Percentiles rank a stretch among this genome's conserved stretches.
Evolutionary conservation across 2,888 invertebrate species (phyloP).

Genomic region (Yponomeuta plumbellus): DNA sequence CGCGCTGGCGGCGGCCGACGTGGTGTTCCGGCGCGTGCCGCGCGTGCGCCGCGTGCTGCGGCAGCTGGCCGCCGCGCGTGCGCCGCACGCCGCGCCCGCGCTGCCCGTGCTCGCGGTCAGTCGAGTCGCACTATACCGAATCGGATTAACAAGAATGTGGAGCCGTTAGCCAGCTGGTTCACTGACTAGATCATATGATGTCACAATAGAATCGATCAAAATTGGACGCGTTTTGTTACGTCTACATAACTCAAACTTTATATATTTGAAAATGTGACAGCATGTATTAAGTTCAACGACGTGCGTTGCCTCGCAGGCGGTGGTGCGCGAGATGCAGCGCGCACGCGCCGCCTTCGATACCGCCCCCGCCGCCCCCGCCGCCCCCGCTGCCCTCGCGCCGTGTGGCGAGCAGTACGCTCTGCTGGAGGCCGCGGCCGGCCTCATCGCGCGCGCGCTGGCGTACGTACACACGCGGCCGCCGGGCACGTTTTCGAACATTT

Average conservation of each 20-base stretch:
- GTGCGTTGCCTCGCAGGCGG: slow-evolving; percentile 46
- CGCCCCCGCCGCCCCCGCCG: slow-evolving; percentile 22
- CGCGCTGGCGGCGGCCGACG: slow-evolving; percentile 52
- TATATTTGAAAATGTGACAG: too few species aligned
- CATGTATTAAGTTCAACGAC: too few species aligned
- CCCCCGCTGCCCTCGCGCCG: slow-evolving; percentile 33
- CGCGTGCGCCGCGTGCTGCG: slow-evolving; percentile 40
- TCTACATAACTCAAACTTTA: too few species aligned
- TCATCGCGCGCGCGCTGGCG: neutral
- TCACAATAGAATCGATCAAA: too few species aligned
- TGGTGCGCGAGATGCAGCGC: slow-evolving; percentile 79
- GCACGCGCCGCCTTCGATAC: slow-evolving; percentile 75
- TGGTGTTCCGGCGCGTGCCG: slow-evolving; percentile 56
- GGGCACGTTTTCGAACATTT: too few species aligned
- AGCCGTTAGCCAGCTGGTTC: too few species aligned
- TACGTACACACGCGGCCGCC: neutral
- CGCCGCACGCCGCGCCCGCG: slow-evolving; percentile 19
- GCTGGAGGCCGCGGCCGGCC: neutral
- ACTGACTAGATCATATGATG: too few species aligned
- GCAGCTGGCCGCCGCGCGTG: slow-evolving; percentile 35
- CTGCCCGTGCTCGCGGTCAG: slow-evolving; percentile 20
- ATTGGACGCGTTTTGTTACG: too few species aligned
- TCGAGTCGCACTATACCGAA: too few species aligned
- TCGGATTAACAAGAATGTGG: too few species aligned
- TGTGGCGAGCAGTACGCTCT: slow-evolving; percentile 23